Base-by-base conservation (phyloP, 2,113 vertebrate species). In the Acrocephalus kingi region DNA sequence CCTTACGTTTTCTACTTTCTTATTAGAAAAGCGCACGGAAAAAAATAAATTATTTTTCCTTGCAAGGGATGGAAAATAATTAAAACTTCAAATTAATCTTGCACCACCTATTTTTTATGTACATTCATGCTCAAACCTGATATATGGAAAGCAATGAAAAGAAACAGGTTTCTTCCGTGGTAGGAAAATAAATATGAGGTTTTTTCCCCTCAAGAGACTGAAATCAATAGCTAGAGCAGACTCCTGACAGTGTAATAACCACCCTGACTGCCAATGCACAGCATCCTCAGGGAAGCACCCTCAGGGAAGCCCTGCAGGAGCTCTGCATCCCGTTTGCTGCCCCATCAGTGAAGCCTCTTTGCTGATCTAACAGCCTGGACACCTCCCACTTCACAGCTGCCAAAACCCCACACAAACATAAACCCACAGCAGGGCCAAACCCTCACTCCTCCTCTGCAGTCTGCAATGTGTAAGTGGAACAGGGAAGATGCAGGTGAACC, bases 1-100 rank as follows among this genome's bases (percentile, higher is more conserved):
- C 62, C 79, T 87, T 94, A 95, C 2, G 0, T 97, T 95, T 97
- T 97, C 94, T 90, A 87, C 64, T 93, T 97, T 55, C 92, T 95
- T 93, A 97, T 96, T 95, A 95, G 90, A 95, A 96, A 95, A 97
- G 74, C 73, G 89, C 62, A 94, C 24, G 82, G 76, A 92, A 94
- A 94, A 95, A 96, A 95, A 19, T 31, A 71, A 7, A 61, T 27
- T 3, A 0, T 93, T 91, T 93, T 93, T 82, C 67, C 75, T 37
- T 74, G 69, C 81, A 96, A 96, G 76, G 86, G 96, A 96, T 92
- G 86, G 96, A 97, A 95, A 97, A 98, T 93, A 98, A 98, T 97
- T 98, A 98, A 97, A 97, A 97, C 93, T 96, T 93, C 86, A 90
- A 94, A 89, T 77, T 75, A 87, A 96, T 81, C 84, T 78, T 92